Base-by-base conservation (phyloP, 1,140 invertebrate species). In the Magallana angulata region DNA sequence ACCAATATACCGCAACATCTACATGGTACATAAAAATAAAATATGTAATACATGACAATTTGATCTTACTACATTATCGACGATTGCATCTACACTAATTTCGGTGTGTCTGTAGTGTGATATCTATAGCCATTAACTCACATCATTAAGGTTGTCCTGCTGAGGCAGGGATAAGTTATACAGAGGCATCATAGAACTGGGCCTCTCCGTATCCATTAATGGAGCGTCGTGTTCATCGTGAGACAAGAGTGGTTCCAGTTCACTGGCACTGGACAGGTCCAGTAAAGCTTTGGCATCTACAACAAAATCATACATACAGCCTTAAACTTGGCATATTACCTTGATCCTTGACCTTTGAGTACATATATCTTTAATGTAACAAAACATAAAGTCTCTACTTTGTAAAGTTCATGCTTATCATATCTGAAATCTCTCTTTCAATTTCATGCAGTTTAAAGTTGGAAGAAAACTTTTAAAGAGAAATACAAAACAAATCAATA, bases 1-100 rank as follows among this genome's bases (percentile, higher is more conserved):
- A 0, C 97, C 98, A 91, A 99, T 97, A 94, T 98, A 98, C 91
- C 97, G 97, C 59, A 99, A 94, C 88, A 98, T 95, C 97, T 98
- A 92, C 4, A 94, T 93, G 92, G 87, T 90, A 48, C 36, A 48
- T 2, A 83, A 92, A 58, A 85, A n/a, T 57, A 18, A 57, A 84
- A 88, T 76, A 16, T 56, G 62, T 64, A 64, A 64, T 16, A 16
- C 14, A 64, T 16, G 18, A 16, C 14, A 18, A 16, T 14, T 16
- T 48, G 2, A 18, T 18, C 7, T 16, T 16, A 64, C 62, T 64
- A 16, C 62, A 64, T 14, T 4, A 64, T 16, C 62, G 7, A 18
- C 62, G 7, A 64, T 16, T 16, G 82, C 58, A 85, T 80, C 18
- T 1, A 16, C 18, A 16, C 14, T 7, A 64, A 64, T 64, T 4